These are phyloP conservation scores for Chymomyza caudatula DNA, from an alignment of 2,888 invertebrate species.

Conservation along the genomic window DNA sequence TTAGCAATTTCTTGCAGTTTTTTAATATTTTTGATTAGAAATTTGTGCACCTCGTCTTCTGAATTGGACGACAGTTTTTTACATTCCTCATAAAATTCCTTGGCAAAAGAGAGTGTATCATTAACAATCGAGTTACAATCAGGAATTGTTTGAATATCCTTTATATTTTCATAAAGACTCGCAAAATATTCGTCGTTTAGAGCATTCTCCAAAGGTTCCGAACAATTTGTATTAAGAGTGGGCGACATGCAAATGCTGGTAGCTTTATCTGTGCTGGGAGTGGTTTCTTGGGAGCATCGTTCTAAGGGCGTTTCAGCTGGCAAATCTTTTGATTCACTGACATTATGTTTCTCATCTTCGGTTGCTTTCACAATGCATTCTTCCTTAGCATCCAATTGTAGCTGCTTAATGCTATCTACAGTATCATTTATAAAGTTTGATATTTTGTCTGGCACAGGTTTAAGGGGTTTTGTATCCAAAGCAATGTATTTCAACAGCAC, in stretches of 20 bases:
- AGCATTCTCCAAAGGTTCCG: constrained; percentile 57
- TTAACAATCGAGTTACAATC: constrained; percentile 26
- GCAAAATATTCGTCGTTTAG: constrained; percentile 52
- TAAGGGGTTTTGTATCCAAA: constrained; percentile 1
- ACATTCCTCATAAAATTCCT: constrained; percentile 60
- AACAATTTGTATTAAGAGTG: constrained; percentile 33
- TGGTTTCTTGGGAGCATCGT: not conserved
- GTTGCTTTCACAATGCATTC: not conserved
- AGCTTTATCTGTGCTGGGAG: constrained; percentile 19
- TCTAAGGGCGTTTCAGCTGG: not conserved
- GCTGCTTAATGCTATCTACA: constrained; percentile 32
- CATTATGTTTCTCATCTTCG: not conserved
- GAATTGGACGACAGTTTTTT: constrained; percentile 28
- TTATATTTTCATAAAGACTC: constrained; percentile 33
- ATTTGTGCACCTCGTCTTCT: constrained; percentile 45
- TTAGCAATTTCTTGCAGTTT: constrained; percentile 44
- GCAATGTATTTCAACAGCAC: constrained; percentile 48
- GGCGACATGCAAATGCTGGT: not conserved
- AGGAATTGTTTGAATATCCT: constrained; percentile 7
- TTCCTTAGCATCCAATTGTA: constrained; percentile 23
- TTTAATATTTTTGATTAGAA: constrained; percentile 46
- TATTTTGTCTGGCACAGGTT: constrained; percentile 28
- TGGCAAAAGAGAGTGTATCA: constrained; percentile 51
- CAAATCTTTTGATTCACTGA: not conserved
- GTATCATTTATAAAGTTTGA: constrained; percentile 50